phyloP scores from a whole-genome alignment of 2,888 invertebrate genomes.

The Phania funesta region DNA sequence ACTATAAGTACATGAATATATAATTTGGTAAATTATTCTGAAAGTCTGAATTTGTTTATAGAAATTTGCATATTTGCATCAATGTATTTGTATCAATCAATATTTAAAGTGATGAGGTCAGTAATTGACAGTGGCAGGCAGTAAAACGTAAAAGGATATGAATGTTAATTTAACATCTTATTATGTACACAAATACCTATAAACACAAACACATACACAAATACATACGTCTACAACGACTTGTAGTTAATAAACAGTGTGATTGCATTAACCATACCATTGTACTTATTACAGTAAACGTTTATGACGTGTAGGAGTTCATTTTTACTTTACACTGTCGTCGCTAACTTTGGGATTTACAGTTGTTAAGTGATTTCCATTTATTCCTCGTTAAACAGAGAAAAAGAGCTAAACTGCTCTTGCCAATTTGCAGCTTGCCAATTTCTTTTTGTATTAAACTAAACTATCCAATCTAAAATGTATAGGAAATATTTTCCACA shows the following conservation, averaged over 20 bases:
- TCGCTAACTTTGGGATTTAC: no score
- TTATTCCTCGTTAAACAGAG: no score
- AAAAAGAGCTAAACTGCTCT: no score
- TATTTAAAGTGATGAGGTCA: conserved; percentile 73
- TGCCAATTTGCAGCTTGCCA: no score
- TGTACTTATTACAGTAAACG: conserved; percentile 7
- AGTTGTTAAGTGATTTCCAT: no score
- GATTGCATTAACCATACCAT: conserved; percentile 2
- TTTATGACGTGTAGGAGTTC: no score
- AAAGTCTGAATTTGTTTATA: conserved; percentile 25
- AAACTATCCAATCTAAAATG: no score
- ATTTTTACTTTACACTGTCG: no score
- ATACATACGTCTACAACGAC: background rate
- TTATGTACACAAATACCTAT: conserved; percentile 43
- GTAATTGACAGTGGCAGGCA: conserved; percentile 65
- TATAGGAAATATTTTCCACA: no score
- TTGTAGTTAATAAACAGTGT: conserved; percentile 6
- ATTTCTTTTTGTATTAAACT: no score
- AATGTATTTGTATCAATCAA: conserved; percentile 74
- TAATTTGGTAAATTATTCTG: conserved; percentile 50
- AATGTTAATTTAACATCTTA: conserved; percentile 65
- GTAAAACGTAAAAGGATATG: conserved; percentile 59
- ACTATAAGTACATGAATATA: conserved; percentile 4
- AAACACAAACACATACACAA: background rate
- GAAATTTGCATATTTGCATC: background rate